Evolutionary conservation across 2,113 vertebrate species (phyloP).

Genomic region (Melanotaenia duboulayi): DNA sequence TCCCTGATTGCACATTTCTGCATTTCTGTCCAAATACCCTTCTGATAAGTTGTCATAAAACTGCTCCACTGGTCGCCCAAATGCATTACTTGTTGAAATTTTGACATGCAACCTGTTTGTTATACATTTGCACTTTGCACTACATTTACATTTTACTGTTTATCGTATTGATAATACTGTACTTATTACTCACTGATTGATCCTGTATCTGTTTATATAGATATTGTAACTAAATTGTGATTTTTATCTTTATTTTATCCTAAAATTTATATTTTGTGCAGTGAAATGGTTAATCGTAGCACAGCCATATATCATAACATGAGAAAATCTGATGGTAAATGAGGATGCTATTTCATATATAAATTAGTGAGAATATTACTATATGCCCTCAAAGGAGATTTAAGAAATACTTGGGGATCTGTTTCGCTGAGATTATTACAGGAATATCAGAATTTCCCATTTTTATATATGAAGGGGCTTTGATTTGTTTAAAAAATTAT

Average conservation of each 20-base stretch:
- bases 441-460: neutral
- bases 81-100: neutral
- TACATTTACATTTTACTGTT: too few species aligned
- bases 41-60: conserved; percentile 1
- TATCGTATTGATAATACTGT: too few species aligned
- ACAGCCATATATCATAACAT: neutral
- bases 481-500: conserved; percentile 1
- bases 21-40: neutral
- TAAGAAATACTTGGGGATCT: neutral
- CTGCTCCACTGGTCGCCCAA: neutral
- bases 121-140: too few species aligned
- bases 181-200: too few species aligned
- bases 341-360: conserved; percentile 1
- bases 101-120: too few species aligned
- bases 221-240: too few species aligned
- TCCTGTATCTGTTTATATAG: too few species aligned
- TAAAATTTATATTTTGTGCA: neutral
- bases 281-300: neutral
- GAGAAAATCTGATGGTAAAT: neutral
- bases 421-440: neutral
- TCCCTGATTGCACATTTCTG: neutral
- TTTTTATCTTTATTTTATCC: too few species aligned
- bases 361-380: neutral
- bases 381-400: neutral
- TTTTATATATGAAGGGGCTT: neutral